These are phyloP conservation scores for Aselliscus stoliczkanus DNA, from an alignment of 2,797 vertebrate species.

Conservation along the genomic window DNA sequence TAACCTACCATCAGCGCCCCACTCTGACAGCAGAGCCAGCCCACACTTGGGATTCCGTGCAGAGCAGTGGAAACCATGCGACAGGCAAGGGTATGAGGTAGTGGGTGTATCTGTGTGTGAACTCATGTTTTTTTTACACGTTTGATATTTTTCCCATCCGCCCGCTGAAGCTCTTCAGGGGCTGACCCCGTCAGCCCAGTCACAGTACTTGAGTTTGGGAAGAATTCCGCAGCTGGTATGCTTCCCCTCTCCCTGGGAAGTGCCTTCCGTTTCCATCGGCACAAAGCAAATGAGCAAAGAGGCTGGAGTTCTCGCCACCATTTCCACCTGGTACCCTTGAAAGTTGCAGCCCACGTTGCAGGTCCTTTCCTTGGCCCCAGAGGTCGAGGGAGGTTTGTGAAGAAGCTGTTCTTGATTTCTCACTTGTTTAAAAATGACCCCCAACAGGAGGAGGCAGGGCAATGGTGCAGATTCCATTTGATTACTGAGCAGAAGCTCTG, in stretches of 20 bases:
- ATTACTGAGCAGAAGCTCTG: constrained; percentile 45
- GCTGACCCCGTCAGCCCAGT: not conserved
- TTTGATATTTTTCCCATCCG: not conserved
- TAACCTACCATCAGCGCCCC: not conserved
- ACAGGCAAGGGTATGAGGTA: not conserved
- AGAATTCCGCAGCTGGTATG: not conserved
- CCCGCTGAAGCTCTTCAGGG: not conserved
- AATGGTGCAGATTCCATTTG: constrained; percentile 19
- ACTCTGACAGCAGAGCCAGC: not conserved
- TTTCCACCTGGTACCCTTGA: not conserved
- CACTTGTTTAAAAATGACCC: constrained; percentile 33
- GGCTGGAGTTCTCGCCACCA: not conserved
- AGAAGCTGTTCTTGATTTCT: constrained; percentile 32
- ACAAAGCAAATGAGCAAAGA: not conserved
- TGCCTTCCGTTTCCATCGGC: not conserved
- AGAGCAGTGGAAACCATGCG: no score
- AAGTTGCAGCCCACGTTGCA: not conserved
- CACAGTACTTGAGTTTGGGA: not conserved
- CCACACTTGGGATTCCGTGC: not conserved
- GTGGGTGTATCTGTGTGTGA: not conserved
- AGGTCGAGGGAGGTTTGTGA: not conserved
- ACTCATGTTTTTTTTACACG: not conserved
- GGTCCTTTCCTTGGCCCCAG: not conserved
- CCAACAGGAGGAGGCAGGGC: not conserved
- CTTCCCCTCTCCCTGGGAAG: not conserved